Base-by-base conservation (phyloP, 2,797 vertebrate species). In the Ceyx erithaca region DNA sequence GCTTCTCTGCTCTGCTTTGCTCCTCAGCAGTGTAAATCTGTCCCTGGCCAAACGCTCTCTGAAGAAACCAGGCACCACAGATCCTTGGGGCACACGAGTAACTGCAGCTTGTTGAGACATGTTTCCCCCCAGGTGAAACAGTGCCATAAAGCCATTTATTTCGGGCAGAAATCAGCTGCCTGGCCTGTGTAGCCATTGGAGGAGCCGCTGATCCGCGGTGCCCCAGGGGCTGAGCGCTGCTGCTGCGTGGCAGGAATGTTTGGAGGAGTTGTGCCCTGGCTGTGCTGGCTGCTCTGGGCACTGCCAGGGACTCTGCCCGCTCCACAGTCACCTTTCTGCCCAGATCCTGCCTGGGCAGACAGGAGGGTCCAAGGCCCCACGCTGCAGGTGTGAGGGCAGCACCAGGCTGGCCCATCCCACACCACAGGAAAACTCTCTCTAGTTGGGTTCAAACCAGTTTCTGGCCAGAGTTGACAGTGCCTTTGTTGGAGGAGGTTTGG, bases 1-100 rank as follows among this genome's bases (percentile, higher is more conserved):
- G 18, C 43, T 45, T 45, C 43, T 45, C 18, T 76, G 16, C 51
- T 76, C 62, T 86, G 37, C 37, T 62, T 49, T 64, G 51, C 62
- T 88, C 91, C 54, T 96, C 40, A 26, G 43, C 80, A 91, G 48
- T 52, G 67, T 91, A 90, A 73, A 78, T 73, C 69, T 79, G 52
- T 40, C 88, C 33, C 57, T 69, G 75, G 57, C 52, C 63, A 71
- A 73, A 73, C 6, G 18, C 46, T 70, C 40, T 62, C 54, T 81
- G 67, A 87, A 89, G 85, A 86, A 93, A 31, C 41, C 43, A 70
- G 67, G 64, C 87, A 80, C 59, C 66, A 17, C 54, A 70, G 63
- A 82, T 90, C 91, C 89, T 84, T 45, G 2, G 73, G 92, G 61
- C 82, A 49, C 12, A 19, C 15, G 43, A 80, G 87, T 45, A 81